phyloP scores from a whole-genome alignment of 30 jellyfish, hydroid and myxozoan genomes.

The Aurelia sp. region DNA sequence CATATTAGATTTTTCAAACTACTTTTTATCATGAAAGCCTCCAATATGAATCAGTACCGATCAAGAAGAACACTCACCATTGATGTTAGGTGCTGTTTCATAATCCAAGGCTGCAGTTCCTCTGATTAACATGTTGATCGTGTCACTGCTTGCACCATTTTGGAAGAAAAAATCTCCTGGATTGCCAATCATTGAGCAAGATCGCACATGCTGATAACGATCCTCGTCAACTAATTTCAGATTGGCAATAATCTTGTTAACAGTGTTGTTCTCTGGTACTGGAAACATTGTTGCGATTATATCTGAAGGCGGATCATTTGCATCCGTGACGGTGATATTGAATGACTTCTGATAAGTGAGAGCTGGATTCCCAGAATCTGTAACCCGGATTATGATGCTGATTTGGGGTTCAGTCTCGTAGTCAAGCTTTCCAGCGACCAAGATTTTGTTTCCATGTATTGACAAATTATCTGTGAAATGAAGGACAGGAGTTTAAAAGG shows the following conservation, averaged over 20 bases:
- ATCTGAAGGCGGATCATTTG: slow-evolving; percentile 87
- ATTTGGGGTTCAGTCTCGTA: slow-evolving; percentile 63
- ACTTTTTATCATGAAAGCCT: neutral
- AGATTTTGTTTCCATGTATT: slow-evolving; percentile 43
- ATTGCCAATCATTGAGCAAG: slow-evolving; percentile 18
- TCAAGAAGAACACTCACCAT: slow-evolving; percentile 9
- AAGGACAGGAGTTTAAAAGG: too few species aligned
- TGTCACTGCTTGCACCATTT: slow-evolving; percentile 5
- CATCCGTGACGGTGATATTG: slow-evolving; percentile 69
- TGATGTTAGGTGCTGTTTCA: slow-evolving; percentile 48
- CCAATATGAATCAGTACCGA: neutral
- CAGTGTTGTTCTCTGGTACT: slow-evolving; percentile 63
- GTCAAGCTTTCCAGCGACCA: slow-evolving; percentile 59
- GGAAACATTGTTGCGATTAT: slow-evolving; percentile 53
- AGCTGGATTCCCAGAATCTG: slow-evolving; percentile 82
- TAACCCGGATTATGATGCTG: slow-evolving; percentile 35
- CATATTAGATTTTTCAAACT: too few species aligned
- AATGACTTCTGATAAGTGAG: slow-evolving; percentile 58
- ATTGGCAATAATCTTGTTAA: slow-evolving; percentile 61
- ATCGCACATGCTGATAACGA: slow-evolving; percentile 16
- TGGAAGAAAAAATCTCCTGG: slow-evolving; percentile 37
- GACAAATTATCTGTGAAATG: slow-evolving; percentile 39
- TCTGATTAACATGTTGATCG: neutral
- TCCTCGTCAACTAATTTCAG: slow-evolving; percentile 77
- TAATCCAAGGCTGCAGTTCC: slow-evolving; percentile 52